Base-by-base conservation (phyloP, 2,888 invertebrate genomes). In the Amorpha juglandis region DNA sequence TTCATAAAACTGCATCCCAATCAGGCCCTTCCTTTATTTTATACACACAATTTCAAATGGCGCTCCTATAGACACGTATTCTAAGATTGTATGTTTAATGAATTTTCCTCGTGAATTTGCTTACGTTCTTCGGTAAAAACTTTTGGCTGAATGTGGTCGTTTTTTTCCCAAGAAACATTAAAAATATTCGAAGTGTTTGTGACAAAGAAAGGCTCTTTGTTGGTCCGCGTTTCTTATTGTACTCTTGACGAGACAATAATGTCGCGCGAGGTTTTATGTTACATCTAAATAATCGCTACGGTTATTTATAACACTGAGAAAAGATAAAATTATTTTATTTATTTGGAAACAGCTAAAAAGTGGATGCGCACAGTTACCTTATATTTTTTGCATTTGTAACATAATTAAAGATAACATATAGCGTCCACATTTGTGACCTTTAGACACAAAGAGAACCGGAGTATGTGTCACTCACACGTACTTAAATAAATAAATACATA, bases 101-200 rank as follows among this genome's bases (percentile, higher is more conserved):
- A 52, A 58, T 11, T 58, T 58, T 42, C 16, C 0, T 38, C 38
- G 38, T 19, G 42, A 42, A 38, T 58, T 19, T 9, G 19, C 38
- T 42, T 38, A 38, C 35, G 16, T 19, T 50, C 8, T 19, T 50
- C 1, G 11, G 50, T 50, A 50, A 16, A 38, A 55, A 58, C 12
- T 58, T 58, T 16, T 42, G 16, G 19, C 19, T 38, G 16, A 58
- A 58, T 38, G 38, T 58, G 4, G 8, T 8, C 6, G 33, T 52
- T n/a, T 35, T n/a, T 55, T 55, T 55, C 16, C 8, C 38, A n/a
- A 55, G 19, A 42, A 58, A 58, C 38, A 58, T 58, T 58, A 42
- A 58, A 50, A 58, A 58, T 58, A 58, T 58, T 42, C 42, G 19
- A 27, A 33, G 42, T 38, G 3, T 58, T 58, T 42, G 38, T 42